These are phyloP conservation scores for Spondyliosoma cantharus DNA, from an alignment of 2,797 vertebrate species.

Conservation along the genomic window DNA sequence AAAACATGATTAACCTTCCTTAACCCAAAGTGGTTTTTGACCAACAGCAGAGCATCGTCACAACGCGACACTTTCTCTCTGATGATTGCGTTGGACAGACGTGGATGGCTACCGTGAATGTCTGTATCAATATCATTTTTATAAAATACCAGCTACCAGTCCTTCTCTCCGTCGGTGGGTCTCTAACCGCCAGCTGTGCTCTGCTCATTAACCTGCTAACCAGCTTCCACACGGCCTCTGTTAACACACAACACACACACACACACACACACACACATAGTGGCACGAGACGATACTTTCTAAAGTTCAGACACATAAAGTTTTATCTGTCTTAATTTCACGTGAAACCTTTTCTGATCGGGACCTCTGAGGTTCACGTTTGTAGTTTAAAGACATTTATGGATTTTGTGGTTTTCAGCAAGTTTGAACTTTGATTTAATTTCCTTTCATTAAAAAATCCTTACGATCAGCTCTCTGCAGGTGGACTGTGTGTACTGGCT, in stretches of 20 bases:
- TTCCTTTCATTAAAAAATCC: neutral
- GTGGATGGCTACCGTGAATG: too few species aligned
- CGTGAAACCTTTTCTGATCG: neutral
- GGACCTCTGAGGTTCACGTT: neutral
- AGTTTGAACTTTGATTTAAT: neutral
- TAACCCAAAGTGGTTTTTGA: too few species aligned
- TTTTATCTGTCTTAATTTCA: slow-evolving; percentile 8
- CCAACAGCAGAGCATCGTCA: too few species aligned
- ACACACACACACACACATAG: neutral
- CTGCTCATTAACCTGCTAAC: slow-evolving; percentile 63
- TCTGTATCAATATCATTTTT: neutral
- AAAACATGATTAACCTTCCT: too few species aligned
- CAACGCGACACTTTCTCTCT: too few species aligned
- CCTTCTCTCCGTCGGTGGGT: neutral
- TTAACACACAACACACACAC: slow-evolving; percentile 37
- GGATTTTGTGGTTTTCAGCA: neutral
- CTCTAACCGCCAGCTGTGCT: slow-evolving; percentile 59
- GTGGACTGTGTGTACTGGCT: neutral
- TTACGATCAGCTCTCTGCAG: neutral
- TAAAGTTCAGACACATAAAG: neutral
- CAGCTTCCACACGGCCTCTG: slow-evolving; percentile 51
- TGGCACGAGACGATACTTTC: neutral
- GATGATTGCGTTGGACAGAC: too few species aligned
- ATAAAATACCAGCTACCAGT: neutral
- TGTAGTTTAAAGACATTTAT: neutral